Conservation (phyloP, 2,888 invertebrate genomes). For the Sinelater perroti region DNA sequence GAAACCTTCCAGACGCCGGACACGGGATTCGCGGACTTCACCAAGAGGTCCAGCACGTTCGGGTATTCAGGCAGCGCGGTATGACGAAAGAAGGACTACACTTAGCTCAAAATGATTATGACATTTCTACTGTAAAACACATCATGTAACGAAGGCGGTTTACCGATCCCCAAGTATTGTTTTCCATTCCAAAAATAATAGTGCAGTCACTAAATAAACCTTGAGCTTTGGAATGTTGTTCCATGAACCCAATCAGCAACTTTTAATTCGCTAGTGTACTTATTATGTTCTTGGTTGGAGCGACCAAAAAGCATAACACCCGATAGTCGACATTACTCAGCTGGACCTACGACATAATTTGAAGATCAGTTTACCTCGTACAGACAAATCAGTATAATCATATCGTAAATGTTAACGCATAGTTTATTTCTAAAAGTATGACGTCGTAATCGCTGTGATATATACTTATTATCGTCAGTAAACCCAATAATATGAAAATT, state of each 20-base stretch:
- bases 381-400: conserved; percentile 53
- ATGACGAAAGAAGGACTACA: conserved; percentile 47
- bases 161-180: too few relatives aligned
- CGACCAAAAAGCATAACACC: too few relatives aligned
- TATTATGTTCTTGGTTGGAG: too few relatives aligned
- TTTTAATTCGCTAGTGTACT: too few relatives aligned
- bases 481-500: conserved; percentile 48
- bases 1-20: conserved; percentile 59
- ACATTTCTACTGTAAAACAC: conserved; percentile 33
- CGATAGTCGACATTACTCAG: too few relatives aligned
- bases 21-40: conserved; percentile 53
- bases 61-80: conserved; percentile 58
- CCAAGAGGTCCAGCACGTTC: conserved; percentile 53
- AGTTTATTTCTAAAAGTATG: conserved; percentile 41
- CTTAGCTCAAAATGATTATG: conserved; percentile 29
- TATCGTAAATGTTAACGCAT: conserved; percentile 47
- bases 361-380: conserved; percentile 47
- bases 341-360: too few relatives aligned
- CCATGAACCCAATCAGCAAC: too few relatives aligned
- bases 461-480: conserved; percentile 47
- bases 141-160: conserved; percentile 19
- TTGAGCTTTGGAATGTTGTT: too few relatives aligned
- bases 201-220: too few relatives aligned
- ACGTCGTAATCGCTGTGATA: conserved; percentile 56
- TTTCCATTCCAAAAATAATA: too few relatives aligned